Conservation (phyloP, 2,888 invertebrate genomes). For the Alviniconcha strummeri region DNA sequence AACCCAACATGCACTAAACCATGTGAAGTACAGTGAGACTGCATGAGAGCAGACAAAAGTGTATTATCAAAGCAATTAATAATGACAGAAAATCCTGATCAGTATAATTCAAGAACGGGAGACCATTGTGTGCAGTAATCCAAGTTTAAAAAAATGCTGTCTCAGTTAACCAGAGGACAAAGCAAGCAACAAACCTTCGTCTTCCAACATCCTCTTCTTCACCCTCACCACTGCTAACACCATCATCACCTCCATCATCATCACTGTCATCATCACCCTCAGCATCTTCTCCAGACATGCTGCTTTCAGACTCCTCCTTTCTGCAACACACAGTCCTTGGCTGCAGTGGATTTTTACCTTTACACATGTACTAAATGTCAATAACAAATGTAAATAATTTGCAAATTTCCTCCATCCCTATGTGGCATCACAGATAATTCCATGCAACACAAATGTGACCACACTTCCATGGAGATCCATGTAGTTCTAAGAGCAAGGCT, state of each 20-base stretch:
- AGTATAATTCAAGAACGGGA: too few species aligned
- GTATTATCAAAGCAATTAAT: too few species aligned
- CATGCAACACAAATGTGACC: not conserved
- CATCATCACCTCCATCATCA: slow-evolving; percentile 25
- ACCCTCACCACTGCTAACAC: slow-evolving; percentile 33
- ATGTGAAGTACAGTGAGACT: too few species aligned
- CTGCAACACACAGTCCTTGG: not conserved
- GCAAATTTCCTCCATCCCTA: not conserved
- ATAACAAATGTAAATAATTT: not conserved
- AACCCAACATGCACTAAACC: too few species aligned
- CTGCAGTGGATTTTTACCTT: not conserved
- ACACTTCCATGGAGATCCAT: too few species aligned
- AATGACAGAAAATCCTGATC: too few species aligned
- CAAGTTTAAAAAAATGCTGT: too few species aligned
- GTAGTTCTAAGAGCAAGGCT: too few species aligned
- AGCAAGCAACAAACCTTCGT: not conserved
- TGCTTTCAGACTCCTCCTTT: slow-evolving; percentile 33
- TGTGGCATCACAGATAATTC: not conserved
- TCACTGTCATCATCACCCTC: slow-evolving; percentile 37
- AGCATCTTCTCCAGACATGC: slow-evolving; percentile 33
- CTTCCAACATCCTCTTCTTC: slow-evolving; percentile 33
- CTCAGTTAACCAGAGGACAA: too few species aligned
- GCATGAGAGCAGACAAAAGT: too few species aligned
- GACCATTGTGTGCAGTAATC: too few species aligned
- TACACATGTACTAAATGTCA: not conserved